These are phyloP conservation scores for Euwallacea similis DNA, from an alignment of 1,140 invertebrate genomes.

Conservation along the genomic window DNA sequence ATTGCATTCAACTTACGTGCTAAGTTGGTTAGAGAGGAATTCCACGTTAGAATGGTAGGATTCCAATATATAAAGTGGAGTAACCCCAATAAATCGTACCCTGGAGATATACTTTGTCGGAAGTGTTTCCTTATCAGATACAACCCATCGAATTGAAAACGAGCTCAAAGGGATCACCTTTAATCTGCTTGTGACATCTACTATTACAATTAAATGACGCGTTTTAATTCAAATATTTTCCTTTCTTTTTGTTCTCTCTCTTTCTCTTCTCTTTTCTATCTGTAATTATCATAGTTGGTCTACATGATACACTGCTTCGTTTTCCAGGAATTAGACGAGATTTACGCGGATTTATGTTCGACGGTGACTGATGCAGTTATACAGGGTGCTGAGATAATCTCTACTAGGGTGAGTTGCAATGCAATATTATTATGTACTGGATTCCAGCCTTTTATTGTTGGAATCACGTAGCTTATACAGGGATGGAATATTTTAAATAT, in stretches of 20 bases:
- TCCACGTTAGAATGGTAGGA: too few species aligned
- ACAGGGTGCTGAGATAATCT: constrained; percentile 78
- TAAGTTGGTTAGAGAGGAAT: too few species aligned
- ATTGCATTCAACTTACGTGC: too few species aligned
- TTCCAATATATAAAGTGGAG: neutral
- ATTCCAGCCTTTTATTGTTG: neutral
- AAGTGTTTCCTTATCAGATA: neutral
- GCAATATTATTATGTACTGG: neutral
- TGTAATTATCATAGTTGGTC: too few species aligned
- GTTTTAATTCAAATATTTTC: neutral
- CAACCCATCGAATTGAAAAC: neutral
- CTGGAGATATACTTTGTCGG: constrained; percentile 5
- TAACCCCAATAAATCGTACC: constrained; percentile 8
- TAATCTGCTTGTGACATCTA: neutral
- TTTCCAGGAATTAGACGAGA: constrained; percentile 82
- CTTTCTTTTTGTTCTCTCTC: neutral
- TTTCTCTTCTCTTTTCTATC: too few species aligned
- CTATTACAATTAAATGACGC: constrained; percentile 7
- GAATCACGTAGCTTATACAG: too few species aligned
- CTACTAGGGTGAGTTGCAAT: constrained; percentile 69
- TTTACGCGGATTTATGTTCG: constrained; percentile 79
- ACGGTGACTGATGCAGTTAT: constrained; percentile 79
- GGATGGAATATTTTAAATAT: too few species aligned
- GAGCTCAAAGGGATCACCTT: constrained; percentile 5
- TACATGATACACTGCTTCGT: constrained; percentile 38